Evolutionary conservation across 1,140 invertebrate species (phyloP), one percentile per base, ranked within the genome.

Genomic region (Ceratitis capitata): DNA sequence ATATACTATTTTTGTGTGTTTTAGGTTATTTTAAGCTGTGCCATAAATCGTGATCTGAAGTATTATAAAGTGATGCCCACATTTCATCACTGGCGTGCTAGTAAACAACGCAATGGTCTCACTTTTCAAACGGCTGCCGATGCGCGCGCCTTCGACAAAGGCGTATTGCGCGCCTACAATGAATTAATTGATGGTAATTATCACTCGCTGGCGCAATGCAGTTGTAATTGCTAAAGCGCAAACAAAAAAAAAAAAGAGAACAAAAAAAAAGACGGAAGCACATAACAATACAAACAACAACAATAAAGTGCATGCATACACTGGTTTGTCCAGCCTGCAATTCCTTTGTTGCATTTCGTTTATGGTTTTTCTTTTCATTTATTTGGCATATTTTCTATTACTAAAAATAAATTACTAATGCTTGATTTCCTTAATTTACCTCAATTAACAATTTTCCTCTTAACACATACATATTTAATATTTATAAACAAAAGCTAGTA

Each of bases 61-160:
- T 99, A 99, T 93, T 98, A 98, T 93, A 98, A 98, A 94, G 98
- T 98, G 88, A 99, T 98, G 96, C 98, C 98, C 53, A 98, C 98
- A 74, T 99, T 99, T 94, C 97, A 98, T 93, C 98, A 99, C 92
- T 99, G 98, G 98, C 96, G 96, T 88, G 98, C 97, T 26, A 97
- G 97, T 82, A 97, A 98, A 92, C 98, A 98, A 92, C 96, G 97
- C 88, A 99, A 98, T 94, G 98, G 98, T 69, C 93, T 99, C 58
- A 98, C 98, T 51, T 99, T 99, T 94, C 96, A 98, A 92, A 97
- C 97, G 26, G 96, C 97, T 64, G 97, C 97, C 29, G 98, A 99
- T 94, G 98, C 97, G 29, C 93, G 97, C 83, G 97, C 97, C 84
- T 99, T 99, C 92, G 98, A 99, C 91, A 97, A 97, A 92, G 98